These are phyloP conservation scores for Chaetodon trifasciatus DNA, from an alignment of 2,797 vertebrate species.

Conservation along the genomic window DNA sequence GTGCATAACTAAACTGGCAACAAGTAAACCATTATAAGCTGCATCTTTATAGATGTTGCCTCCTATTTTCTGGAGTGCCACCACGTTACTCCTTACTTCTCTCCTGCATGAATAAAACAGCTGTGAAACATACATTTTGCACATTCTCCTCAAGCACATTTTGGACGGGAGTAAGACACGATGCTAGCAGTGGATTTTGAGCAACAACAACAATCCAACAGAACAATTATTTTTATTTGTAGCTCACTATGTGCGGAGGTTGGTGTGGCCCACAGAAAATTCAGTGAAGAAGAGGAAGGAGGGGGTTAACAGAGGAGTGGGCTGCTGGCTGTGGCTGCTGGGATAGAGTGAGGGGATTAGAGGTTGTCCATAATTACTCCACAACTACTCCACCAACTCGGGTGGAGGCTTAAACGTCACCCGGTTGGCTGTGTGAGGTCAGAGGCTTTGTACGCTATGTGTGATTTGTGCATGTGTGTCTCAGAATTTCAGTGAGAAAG, in stretches of 20 bases:
- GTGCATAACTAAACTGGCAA: not conserved
- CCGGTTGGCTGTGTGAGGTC: slow-evolving; percentile 51
- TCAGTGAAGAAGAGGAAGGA: slow-evolving; percentile 9
- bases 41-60: not conserved
- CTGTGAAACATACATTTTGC: not conserved
- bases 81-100: not conserved
- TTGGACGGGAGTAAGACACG: not conserved
- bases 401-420: slow-evolving; percentile 60
- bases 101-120: not conserved
- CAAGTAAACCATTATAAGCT: not conserved
- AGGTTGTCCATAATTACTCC: slow-evolving; percentile 59
- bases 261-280: slow-evolving; percentile 8
- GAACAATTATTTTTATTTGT: not conserved
- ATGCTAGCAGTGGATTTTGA: not conserved
- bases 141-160: not conserved
- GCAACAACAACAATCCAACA: not conserved
- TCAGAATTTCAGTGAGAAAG: slow-evolving; percentile 6
- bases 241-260: not conserved
- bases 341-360: slow-evolving; percentile 65
- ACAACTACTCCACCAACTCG: slow-evolving; percentile 51
- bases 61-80: not conserved
- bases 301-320: not conserved
- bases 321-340: slow-evolving; percentile 24
- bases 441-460: slow-evolving; percentile 32
- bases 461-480: slow-evolving; percentile 26